These are phyloP conservation scores for Pseudoatta argentina DNA, from an alignment of 1,140 invertebrate species.

Conservation along the genomic window DNA sequence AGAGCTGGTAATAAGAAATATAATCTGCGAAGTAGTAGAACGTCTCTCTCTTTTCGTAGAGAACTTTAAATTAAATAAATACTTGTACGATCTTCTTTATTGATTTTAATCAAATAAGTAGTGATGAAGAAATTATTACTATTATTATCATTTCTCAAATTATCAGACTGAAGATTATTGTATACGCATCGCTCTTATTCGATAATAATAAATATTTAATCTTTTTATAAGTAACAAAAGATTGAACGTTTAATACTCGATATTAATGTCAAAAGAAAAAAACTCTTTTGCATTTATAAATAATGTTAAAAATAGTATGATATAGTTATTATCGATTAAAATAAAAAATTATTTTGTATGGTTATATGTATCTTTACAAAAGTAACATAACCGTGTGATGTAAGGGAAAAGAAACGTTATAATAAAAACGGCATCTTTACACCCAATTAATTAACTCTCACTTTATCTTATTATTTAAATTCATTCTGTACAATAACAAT, in stretches of 20 bases:
- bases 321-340: neutral
- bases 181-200: neutral
- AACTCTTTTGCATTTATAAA: slow-evolving; percentile 9
- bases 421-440: neutral
- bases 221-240: neutral
- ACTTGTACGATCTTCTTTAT: neutral
- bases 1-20: slow-evolving; percentile 18
- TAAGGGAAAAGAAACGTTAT: neutral
- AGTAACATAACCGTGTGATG: neutral
- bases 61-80: slow-evolving; percentile 23
- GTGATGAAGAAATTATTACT: neutral
- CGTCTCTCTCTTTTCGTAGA: neutral
- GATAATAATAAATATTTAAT: neutral
- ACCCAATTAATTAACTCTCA: slow-evolving; percentile 7
- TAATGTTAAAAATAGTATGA: neutral
- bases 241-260: neutral
- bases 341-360: neutral
- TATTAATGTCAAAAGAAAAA: neutral
- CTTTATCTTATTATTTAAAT: neutral
- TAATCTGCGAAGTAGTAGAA: neutral
- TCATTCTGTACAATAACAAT: neutral
- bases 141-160: neutral
- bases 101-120: neutral
- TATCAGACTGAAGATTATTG: neutral
- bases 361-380: neutral